Conservation (phyloP, 2,888 invertebrate genomes). For the Schizotus pectinicornis region DNA sequence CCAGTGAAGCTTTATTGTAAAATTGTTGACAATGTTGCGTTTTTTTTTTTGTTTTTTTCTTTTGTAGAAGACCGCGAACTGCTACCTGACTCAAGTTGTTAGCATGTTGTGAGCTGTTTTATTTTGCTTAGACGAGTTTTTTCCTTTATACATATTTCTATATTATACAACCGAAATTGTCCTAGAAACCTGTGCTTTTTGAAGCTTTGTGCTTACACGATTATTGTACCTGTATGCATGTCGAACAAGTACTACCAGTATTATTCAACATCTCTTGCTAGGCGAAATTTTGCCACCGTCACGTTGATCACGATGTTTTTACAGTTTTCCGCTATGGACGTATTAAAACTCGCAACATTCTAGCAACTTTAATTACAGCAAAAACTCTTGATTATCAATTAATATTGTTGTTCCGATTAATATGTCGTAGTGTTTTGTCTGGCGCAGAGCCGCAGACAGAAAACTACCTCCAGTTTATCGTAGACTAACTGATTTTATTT, state of each 20-base stretch:
- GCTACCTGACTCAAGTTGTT: slow-evolving; percentile 59
- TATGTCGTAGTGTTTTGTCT: slow-evolving; percentile 38
- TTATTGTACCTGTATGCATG: slow-evolving; percentile 37
- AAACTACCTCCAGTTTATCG: slow-evolving; percentile 24
- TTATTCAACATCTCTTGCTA: no score
- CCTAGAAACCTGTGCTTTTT: slow-evolving; percentile 34
- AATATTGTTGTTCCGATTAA: slow-evolving; percentile 36
- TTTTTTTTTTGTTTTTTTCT: slow-evolving; percentile 12
- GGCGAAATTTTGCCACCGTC: no score
- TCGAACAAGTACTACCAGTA: slow-evolving; percentile 26
- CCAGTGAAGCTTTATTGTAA: not conserved
- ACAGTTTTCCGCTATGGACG: slow-evolving; percentile 42
- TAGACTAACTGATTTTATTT: slow-evolving; percentile 31
- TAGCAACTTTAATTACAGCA: slow-evolving; percentile 60
- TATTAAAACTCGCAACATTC: slow-evolving; percentile 60
- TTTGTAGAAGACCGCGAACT: slow-evolving; percentile 46
- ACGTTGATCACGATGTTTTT: slow-evolving; percentile 26
- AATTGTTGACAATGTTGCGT: slow-evolving; percentile 15
- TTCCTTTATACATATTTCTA: slow-evolving; percentile 22
- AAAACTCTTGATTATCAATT: slow-evolving; percentile 36
- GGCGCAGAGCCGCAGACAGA: slow-evolving; percentile 25
- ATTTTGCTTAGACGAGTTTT: slow-evolving; percentile 30
- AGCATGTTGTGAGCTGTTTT: slow-evolving; percentile 61
- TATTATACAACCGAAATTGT: slow-evolving; percentile 14
- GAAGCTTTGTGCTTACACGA: slow-evolving; percentile 31